Percentiles rank a stretch among this genome's conserved stretches.
These are phyloP conservation scores for Diadema setosum DNA, from an alignment of 35 echinoderm and acorn worm species.

Conservation along the genomic window DNA sequence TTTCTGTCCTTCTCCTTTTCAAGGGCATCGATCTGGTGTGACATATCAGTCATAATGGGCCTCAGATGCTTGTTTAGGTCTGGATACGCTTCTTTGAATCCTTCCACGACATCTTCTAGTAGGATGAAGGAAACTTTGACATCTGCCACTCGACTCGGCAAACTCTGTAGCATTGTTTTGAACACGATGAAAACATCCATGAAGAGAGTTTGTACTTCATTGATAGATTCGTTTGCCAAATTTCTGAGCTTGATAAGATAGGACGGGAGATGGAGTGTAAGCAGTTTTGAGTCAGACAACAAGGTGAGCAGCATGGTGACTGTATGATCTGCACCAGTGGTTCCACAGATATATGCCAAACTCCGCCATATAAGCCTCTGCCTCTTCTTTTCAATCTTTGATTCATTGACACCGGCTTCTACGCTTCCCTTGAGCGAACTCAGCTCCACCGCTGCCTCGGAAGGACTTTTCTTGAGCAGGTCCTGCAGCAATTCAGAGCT, in stretches of 20 bases:
- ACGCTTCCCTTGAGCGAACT: background rate
- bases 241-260: background rate
- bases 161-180: background rate
- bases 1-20: background rate
- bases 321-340: background rate
- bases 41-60: background rate
- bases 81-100: background rate
- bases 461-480: background rate
- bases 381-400: background rate
- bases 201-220: background rate
- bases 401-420: background rate
- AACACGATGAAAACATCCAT: background rate
- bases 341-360: background rate
- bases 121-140: slow-evolving; percentile 8
- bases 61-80: background rate
- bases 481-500: background rate
- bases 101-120: background rate
- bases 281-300: background rate
- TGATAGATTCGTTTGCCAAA: background rate
- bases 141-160: slow-evolving; percentile 2
- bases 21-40: background rate
- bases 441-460: background rate
- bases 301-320: background rate
- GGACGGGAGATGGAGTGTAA: background rate
- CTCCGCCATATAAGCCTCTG: background rate